Base-by-base conservation (phyloP, 2,888 invertebrate genomes). In the Apodemia arnacis region DNA sequence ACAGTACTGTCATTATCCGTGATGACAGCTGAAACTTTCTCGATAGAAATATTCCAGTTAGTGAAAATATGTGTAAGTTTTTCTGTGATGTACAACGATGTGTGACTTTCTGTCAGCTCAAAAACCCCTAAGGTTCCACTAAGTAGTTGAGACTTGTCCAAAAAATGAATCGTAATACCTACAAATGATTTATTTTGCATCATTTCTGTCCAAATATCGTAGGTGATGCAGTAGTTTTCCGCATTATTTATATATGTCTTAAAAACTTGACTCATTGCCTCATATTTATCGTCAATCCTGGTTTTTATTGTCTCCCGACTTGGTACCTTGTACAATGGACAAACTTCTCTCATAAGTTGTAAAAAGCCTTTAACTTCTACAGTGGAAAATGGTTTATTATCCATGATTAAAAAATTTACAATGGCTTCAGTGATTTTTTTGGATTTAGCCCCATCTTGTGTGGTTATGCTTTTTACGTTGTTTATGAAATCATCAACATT, bases 1-100 rank as follows among this genome's bases (percentile, higher is more conserved):
- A n/a, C n/a, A n/a, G 85, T 89, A 38, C 83, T 85, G 81, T 86
- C 88, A 82, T 88, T 91, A 38, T 88, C 89, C 54, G 88, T 91
- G 27, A 87, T 76, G 44, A 87, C 66, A 75, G 87, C 87, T 69
- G 89, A 79, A 76, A 91, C 88, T 90, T 91, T 90, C 27, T 87
- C 85, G 79, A 66, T 87, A 7, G 90, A 86, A 80, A 90, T 34
- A 24, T 34, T 34, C 73, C 80, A 80, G 21, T 80, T 72, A 34
- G 31, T 13, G 13, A 89, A 73, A 69, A 89, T 89, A 13, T 84
- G 27, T n/a, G 70, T 85, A 59, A 89, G 82, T 66, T 34, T 82
- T 54, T 31, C 18, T n/a, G 13, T 6, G 69, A 85, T 38, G 59
- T 89, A 89, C 31, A 76, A 41, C n/a, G 85, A 74, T 38, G 87